phyloP scores from a whole-genome alignment of 37 sponge, comb jelly and placozoan genomes.

The Aphrocallistes beatrix region DNA sequence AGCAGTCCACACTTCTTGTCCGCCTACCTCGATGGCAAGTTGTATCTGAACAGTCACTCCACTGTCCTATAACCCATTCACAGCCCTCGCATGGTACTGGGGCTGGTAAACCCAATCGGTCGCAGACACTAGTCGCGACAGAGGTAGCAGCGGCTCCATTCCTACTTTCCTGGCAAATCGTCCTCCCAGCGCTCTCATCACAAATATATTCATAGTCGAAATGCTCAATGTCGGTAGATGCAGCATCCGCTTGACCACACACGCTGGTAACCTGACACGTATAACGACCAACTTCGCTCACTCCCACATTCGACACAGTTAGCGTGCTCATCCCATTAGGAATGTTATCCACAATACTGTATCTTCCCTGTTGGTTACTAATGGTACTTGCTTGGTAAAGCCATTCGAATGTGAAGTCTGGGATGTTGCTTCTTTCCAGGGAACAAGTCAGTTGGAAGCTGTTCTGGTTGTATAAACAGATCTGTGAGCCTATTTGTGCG shows the following conservation, averaged over 20 bases:
- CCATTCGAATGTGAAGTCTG: background rate
- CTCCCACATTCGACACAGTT: background rate
- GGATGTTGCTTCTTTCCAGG: background rate
- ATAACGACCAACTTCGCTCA: background rate
- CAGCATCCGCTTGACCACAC: background rate
- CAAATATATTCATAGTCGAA: background rate
- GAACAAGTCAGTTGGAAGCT: background rate
- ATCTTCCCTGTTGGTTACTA: background rate
- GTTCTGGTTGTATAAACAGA: background rate
- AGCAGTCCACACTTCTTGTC: background rate
- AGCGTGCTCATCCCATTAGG: background rate
- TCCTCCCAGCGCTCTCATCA: background rate
- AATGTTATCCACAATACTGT: background rate
- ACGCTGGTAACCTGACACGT: background rate
- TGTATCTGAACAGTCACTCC: background rate
- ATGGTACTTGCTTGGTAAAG: background rate
- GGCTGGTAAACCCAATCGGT: background rate
- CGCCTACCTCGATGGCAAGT: background rate
- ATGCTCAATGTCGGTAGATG: background rate
- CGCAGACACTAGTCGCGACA: background rate
- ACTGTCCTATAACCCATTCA: background rate
- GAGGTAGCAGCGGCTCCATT: background rate
- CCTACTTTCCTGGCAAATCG: background rate
- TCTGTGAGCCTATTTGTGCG: background rate
- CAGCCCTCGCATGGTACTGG: background rate